Evolutionary conservation across 2,797 vertebrate genomes (phyloP), one percentile per base, ranked within the genome.

Genomic region (Coccyzus lansbergi): DNA sequence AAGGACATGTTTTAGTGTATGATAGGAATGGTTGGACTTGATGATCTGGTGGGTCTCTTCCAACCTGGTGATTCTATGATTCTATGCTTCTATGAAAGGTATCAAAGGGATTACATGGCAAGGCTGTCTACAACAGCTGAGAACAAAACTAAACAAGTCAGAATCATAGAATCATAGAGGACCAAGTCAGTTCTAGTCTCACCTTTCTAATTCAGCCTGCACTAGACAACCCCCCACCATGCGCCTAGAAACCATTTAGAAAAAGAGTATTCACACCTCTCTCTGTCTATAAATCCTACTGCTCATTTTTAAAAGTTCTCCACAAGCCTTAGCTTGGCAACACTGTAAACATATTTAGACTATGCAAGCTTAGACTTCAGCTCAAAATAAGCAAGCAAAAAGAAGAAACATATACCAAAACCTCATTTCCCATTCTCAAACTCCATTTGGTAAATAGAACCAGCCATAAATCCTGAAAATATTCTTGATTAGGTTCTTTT

Each of bases 381-480:
- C 58, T 92, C 58, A 78, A 83, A 88, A 86, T 25, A 12, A 90
- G 31, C 29, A 59, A 65, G 74, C 31, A 78, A 79, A 78, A 91
- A 78, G 76, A 79, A 86, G 69, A 91, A 85, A 77, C 0, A 0
- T 79, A 25, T 52, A 88, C 84, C 81, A 88, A 90, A 92, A 83
- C 16, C 38, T 86, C 48, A 69, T 85, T 85, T 29, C 15, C 7
- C 29, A 38, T 28, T 88, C 77, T 20, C 36, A 88, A 63, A 65
- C 29, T 88, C 88, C 67, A 76, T 84, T 84, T 80, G 52, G 40
- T 69, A 84, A 89, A 90, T 9, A 91, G 70, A 84, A 74, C 15
- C 38, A 86, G 52, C 21, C 36, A 91, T 76, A 90, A 94, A 92
- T 92, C 59, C 80, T 71, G 42, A 55, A 95, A 90, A 72, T 82